phyloP scores from a whole-genome alignment of 2,888 invertebrate genomes.

The Lapara coniferarum region DNA sequence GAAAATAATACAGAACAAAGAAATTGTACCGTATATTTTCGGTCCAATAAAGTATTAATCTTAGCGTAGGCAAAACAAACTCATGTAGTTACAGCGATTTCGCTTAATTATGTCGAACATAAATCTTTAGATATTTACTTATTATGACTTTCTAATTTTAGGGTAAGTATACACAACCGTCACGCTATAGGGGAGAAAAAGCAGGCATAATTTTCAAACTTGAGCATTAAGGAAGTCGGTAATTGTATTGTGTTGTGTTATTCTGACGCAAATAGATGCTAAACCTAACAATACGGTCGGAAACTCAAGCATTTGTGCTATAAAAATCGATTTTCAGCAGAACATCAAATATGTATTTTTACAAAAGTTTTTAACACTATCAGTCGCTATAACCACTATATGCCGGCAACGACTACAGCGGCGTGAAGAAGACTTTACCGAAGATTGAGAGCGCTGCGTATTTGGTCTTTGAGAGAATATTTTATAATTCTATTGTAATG shows the following conservation, averaged over 20 bases:
- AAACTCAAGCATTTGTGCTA: not conserved
- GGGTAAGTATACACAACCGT: slow-evolving; percentile 58
- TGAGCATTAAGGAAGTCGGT: slow-evolving; percentile 54
- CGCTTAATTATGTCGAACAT: slow-evolving; percentile 70
- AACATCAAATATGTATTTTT: too few species aligned
- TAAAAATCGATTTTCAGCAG: too few species aligned
- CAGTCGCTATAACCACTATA: too few species aligned
- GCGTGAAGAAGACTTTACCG: too few species aligned
- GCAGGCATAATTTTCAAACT: slow-evolving; percentile 55
- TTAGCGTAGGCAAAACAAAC: slow-evolving; percentile 47
- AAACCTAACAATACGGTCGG: not conserved
- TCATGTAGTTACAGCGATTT: slow-evolving; percentile 55
- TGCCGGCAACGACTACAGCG: too few species aligned
- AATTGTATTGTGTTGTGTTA: slow-evolving; percentile 35
- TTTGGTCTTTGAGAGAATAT: too few species aligned
- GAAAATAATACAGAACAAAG: slow-evolving; percentile 6
- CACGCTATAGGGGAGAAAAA: slow-evolving; percentile 59
- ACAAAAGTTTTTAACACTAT: too few species aligned
- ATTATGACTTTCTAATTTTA: slow-evolving; percentile 70
- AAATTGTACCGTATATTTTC: not conserved
- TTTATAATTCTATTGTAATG: too few species aligned
- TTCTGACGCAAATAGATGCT: not conserved
- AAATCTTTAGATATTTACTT: slow-evolving; percentile 72
- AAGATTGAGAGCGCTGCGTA: too few species aligned
- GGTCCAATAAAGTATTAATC: slow-evolving; percentile 26